Evolutionary conservation across 2,113 vertebrate species (phyloP).

Genomic region (Gnathonemus longibarbis): DNA sequence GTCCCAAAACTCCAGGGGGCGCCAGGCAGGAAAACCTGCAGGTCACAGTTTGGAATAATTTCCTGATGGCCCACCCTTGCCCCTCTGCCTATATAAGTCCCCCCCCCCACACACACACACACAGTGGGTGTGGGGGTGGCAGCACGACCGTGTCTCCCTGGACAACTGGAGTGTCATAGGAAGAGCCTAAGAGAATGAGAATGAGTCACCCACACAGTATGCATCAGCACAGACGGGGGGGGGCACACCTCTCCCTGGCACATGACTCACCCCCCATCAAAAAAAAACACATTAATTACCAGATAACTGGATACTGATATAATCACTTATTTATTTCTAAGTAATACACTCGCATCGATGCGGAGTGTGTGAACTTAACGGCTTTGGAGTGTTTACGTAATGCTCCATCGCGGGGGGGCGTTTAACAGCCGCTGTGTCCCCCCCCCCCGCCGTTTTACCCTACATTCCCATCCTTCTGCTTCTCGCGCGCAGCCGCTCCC

Average conservation of each 20-base stretch:
- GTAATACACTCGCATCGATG: background rate
- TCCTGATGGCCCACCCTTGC: background rate
- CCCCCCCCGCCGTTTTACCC: background rate
- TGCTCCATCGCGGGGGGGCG: background rate
- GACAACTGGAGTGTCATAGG: conserved; percentile 12
- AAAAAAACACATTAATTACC: background rate
- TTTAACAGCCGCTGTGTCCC: background rate
- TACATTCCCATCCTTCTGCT: background rate
- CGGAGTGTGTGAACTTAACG: background rate
- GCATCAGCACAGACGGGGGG: background rate
- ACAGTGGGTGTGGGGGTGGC: background rate
- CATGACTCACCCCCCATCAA: background rate
- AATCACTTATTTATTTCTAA: background rate
- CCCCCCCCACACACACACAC: background rate
- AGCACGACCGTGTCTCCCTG: conserved; percentile 14
- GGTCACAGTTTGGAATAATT: background rate
- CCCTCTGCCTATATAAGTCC: background rate
- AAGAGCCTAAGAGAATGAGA: conserved; percentile 18
- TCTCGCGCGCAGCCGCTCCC: background rate
- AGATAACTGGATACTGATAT: background rate
- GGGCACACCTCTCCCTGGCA: background rate
- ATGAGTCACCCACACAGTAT: conserved; percentile 18
- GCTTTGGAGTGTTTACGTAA: background rate
- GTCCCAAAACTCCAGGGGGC: background rate
- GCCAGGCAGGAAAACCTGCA: background rate